phyloP scores from a whole-genome alignment of 2,797 vertebrate genomes.

The Podarcis lilfordi region DNA sequence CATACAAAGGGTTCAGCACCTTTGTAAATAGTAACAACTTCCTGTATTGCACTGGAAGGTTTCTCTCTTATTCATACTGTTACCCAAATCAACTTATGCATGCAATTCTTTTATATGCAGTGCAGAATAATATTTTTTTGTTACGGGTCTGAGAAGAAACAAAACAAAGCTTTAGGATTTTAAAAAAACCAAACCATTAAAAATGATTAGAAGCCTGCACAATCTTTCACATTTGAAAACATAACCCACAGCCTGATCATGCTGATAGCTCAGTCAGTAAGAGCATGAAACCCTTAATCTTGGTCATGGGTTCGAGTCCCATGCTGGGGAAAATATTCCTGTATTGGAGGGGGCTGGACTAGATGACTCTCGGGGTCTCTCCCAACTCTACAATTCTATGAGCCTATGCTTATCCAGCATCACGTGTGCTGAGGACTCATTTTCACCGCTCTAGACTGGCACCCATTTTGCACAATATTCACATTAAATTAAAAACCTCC shows the following conservation, averaged over 20 bases:
- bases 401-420: no score
- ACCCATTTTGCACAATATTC: not conserved
- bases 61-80: not conserved
- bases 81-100: not conserved
- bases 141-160: not conserved
- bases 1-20: accelerated
- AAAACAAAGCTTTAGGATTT: not conserved
- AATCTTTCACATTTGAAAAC: not conserved
- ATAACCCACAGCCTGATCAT: not conserved
- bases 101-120: not conserved
- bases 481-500: not conserved
- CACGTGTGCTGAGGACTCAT: not conserved
- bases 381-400: no score
- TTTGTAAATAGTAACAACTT: not conserved
- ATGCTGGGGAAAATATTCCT: no score
- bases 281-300: no score
- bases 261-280: no score
- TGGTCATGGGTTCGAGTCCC: accelerated
- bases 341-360: no score
- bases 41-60: not conserved
- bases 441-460: not conserved
- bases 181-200: not conserved
- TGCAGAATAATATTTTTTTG: no score
- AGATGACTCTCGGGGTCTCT: no score
- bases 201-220: not conserved